A percentile compares a stretch with the other conserved stretches of the same genome.
Conservation (phyloP, 1,140 invertebrate species). For the Armadillidium nasatum region DNA sequence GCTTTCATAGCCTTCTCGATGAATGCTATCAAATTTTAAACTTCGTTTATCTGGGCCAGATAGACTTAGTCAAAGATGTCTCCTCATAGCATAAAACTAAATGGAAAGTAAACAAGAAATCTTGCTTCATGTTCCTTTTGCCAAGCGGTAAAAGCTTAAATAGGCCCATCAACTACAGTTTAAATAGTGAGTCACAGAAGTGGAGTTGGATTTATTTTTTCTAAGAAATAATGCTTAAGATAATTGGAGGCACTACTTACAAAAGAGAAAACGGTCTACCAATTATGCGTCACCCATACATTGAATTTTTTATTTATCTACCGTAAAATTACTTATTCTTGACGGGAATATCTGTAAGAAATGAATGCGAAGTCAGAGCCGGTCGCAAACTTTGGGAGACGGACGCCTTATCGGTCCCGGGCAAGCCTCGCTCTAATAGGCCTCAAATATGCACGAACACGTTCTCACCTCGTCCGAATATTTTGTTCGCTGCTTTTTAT, state of each 20-base stretch:
- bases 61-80: background rate
- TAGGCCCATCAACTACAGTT: background rate
- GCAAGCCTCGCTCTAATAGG: conserved; percentile 2
- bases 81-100: background rate
- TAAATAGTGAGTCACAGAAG: background rate
- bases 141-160: background rate
- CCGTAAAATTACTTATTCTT: background rate
- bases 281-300: conserved; percentile 12
- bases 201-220: background rate
- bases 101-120: background rate
- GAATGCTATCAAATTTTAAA: background rate
- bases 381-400: conserved; percentile 2
- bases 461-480: background rate
- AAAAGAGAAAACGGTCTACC: conserved; percentile 4
- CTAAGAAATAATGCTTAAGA: background rate
- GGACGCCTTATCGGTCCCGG: conserved; percentile 1
- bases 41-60: background rate
- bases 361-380: conserved; percentile 8
- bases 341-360: conserved; percentile 4
- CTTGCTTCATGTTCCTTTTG: background rate
- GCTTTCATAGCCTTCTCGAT: background rate
- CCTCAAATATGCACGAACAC: background rate
- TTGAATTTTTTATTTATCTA: conserved; percentile 12
- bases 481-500: background rate
- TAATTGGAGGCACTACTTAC: background rate